phyloP scores from a whole-genome alignment of 2,113 vertebrate species.

The Dermatemys mawii region DNA sequence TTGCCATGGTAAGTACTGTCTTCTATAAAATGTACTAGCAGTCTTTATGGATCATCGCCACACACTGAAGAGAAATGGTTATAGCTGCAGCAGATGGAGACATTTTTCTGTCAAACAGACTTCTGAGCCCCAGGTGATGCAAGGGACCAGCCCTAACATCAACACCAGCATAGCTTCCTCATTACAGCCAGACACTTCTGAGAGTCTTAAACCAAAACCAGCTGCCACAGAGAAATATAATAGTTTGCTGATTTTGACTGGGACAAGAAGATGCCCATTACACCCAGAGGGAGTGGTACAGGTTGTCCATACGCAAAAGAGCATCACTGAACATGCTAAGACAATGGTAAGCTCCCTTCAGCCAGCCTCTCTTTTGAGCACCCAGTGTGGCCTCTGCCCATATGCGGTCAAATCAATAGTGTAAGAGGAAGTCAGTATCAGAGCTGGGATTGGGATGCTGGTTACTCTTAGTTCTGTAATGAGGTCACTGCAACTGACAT shows the following conservation, averaged over 20 bases:
- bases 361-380: background rate
- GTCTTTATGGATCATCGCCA: background rate
- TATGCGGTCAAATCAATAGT: background rate
- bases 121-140: slow-evolving; percentile 21
- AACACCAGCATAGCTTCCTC: background rate
- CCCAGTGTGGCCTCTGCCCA: background rate
- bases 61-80: background rate
- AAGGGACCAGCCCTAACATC: background rate
- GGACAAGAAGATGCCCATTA: background rate
- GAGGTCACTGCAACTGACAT: background rate
- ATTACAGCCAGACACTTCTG: background rate
- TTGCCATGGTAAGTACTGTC: background rate
- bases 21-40: background rate
- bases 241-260: background rate
- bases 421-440: background rate
- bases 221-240: background rate
- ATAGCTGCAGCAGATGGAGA: slow-evolving; percentile 25
- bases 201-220: background rate
- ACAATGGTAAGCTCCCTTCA: background rate
- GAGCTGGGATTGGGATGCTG: background rate
- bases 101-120: slow-evolving; percentile 3
- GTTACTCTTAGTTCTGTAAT: background rate
- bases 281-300: background rate
- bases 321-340: background rate
- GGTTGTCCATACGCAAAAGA: background rate